Conservation (phyloP, 2,113 vertebrate genomes). For the Tricholaema leucomelas region DNA sequence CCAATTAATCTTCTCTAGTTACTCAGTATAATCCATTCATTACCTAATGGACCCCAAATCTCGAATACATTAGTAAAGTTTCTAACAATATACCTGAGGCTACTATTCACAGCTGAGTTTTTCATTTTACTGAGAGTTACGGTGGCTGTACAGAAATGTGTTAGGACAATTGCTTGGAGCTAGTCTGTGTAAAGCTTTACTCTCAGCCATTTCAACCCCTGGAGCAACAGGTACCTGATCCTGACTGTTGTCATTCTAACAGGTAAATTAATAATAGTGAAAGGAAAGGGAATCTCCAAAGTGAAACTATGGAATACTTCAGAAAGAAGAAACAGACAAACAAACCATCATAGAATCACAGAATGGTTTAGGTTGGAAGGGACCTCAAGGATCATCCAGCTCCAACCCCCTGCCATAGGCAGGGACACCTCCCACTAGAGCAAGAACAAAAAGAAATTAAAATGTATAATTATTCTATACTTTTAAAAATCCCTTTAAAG, state of each 20-base stretch:
- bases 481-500: neutral
- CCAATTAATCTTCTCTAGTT: conserved; percentile 35
- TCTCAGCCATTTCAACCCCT: neutral
- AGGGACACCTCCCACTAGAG: too few species aligned
- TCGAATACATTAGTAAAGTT: neutral
- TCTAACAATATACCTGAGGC: neutral
- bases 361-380: too few species aligned
- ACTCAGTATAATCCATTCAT: conserved; percentile 21
- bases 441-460: neutral
- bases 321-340: too few species aligned
- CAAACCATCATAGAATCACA: neutral
- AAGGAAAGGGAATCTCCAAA: neutral
- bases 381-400: too few species aligned
- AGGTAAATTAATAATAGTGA: neutral
- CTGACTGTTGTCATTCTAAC: neutral
- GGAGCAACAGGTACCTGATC: neutral
- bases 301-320: neutral
- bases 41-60: conserved; percentile 18
- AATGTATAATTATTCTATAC: neutral
- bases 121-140: neutral
- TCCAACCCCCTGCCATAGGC: too few species aligned
- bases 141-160: neutral
- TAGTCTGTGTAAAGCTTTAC: neutral
- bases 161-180: neutral
- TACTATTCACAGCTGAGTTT: neutral